Conservation (phyloP, 2,888 invertebrate genomes). For the Acleris sparsana region DNA sequence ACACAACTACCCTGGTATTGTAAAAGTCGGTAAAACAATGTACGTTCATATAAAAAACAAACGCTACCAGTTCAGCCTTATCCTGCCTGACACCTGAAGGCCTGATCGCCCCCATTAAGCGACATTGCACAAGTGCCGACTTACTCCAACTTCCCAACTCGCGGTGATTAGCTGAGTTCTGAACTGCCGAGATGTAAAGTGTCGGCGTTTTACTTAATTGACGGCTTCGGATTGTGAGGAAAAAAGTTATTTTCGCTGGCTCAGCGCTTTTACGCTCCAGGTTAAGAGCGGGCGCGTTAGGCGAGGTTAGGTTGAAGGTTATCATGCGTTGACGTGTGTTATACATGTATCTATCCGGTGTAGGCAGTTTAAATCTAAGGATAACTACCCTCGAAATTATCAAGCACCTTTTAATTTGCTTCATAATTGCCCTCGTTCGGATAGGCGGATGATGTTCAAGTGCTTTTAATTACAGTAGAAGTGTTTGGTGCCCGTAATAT, state of each 20-base stretch:
- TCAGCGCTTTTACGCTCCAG: constrained; percentile 3
- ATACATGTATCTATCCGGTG: not conserved
- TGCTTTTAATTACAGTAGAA: constrained; percentile 58
- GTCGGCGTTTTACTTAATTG: constrained; percentile 35
- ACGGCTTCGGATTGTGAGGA: constrained; percentile 18
- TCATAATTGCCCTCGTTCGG: constrained; percentile 67
- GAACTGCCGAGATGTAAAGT: constrained; percentile 46
- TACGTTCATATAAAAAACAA: too few relatives aligned
- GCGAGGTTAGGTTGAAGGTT: constrained; percentile 23
- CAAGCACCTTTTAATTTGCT: constrained; percentile 63
- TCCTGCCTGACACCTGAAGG: constrained; percentile 45
- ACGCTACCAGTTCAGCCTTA: too few relatives aligned
- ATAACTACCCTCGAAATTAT: constrained; percentile 57
- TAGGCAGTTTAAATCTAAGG: constrained; percentile 52
- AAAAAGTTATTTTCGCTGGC: constrained; percentile 18
- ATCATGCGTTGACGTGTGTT: not conserved
- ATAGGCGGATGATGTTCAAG: constrained; percentile 69
- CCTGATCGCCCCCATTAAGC: constrained; percentile 28
- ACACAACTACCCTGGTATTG: too few relatives aligned
- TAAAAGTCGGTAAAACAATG: too few relatives aligned
- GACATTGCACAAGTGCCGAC: constrained; percentile 40
- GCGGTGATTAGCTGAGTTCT: constrained; percentile 45
- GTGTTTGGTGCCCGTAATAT: constrained; percentile 68
- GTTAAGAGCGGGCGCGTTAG: constrained; percentile 14
- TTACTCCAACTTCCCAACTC: constrained; percentile 46